Evolutionary conservation across 2,113 vertebrate species (phyloP).

Genomic region (Hippocampus abdominalis): DNA sequence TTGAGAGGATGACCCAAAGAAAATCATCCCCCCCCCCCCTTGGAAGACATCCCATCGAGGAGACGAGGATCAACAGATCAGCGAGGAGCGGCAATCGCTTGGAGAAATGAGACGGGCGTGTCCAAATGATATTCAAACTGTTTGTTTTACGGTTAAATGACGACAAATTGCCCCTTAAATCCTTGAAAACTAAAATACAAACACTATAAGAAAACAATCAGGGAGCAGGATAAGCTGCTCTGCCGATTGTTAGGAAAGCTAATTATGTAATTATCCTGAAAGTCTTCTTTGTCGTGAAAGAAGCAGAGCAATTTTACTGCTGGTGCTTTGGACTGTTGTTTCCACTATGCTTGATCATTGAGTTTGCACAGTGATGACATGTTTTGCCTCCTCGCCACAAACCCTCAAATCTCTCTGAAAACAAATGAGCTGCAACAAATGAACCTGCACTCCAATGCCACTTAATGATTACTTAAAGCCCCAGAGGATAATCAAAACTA

Average conservation of each 20-base stretch:
- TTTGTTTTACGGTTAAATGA: background rate
- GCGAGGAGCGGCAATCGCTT: too few species aligned
- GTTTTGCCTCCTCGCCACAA: background rate
- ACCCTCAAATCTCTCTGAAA: background rate
- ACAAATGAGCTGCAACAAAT: slow-evolving; percentile 11
- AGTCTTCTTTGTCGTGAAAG: background rate
- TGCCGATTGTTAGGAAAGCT: background rate
- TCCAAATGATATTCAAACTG: too few species aligned
- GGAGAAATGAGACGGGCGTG: too few species aligned
- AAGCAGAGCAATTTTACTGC: background rate
- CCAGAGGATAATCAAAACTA: slow-evolving; percentile 8
- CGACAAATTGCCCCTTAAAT: background rate
- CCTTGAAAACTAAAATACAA: background rate
- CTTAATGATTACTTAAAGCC: slow-evolving; percentile 8
- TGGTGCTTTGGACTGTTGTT: background rate
- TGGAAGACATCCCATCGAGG: too few species aligned
- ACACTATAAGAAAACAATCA: background rate
- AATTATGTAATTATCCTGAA: background rate
- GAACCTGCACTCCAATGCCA: slow-evolving; percentile 6
- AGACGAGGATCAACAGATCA: too few species aligned
- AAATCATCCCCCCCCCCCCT: too few species aligned
- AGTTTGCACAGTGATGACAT: background rate
- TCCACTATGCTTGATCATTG: background rate
- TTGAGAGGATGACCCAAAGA: background rate
- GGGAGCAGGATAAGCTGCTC: background rate